phyloP scores from a whole-genome alignment of 2,797 vertebrate genomes.

The Pitangus sulphuratus region DNA sequence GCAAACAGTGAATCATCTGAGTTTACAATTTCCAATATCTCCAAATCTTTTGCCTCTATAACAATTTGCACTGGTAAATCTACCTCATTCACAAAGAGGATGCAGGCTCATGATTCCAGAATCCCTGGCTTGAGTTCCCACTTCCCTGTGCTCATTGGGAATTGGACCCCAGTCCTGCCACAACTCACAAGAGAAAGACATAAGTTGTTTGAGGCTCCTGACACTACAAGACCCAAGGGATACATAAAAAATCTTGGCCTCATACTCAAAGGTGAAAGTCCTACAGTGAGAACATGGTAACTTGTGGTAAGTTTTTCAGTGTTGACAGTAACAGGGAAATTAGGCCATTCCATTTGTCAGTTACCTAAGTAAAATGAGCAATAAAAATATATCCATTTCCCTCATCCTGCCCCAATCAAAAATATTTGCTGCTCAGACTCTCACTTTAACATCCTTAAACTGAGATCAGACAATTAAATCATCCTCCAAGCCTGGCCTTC shows the following conservation, averaged over 20 bases:
- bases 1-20: background rate
- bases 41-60: background rate
- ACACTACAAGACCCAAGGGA: background rate
- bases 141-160: background rate
- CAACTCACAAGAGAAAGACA: background rate
- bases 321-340: background rate
- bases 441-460: background rate
- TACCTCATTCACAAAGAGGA: background rate
- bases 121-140: rapidly evolving
- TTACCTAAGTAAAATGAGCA: background rate
- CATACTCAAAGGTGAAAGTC: background rate
- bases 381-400: background rate
- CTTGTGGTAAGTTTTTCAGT: background rate
- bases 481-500: background rate
- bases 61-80: background rate
- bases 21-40: rapidly evolving
- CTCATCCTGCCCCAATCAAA: background rate
- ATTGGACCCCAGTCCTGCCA: background rate
- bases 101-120: background rate
- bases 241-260: background rate
- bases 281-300: background rate
- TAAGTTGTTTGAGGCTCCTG: background rate
- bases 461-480: background rate
- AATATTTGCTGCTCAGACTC: background rate
- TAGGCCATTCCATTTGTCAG: background rate